phyloP scores from a whole-genome alignment of 2,797 vertebrate species.

The Fringilla coelebs region DNA sequence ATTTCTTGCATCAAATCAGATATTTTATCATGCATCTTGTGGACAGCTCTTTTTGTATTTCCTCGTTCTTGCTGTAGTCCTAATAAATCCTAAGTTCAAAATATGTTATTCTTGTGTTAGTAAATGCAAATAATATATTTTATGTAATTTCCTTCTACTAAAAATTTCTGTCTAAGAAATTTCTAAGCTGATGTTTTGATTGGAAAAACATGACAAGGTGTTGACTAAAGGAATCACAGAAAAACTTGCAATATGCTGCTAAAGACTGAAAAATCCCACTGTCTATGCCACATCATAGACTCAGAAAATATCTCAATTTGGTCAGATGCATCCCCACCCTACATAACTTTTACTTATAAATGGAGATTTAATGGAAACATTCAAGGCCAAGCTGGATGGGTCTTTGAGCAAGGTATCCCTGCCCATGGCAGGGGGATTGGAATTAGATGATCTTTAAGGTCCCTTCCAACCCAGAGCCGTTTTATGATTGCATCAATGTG shows the following conservation, averaged over 20 bases:
- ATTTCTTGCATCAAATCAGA: neutral
- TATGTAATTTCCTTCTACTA: neutral
- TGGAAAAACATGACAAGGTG: neutral
- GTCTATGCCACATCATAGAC: neutral
- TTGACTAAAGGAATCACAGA: neutral
- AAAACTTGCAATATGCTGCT: neutral
- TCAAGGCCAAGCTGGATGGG: neutral
- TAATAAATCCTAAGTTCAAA: neutral
- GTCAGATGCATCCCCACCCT: neutral
- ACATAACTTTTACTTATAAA: neutral
- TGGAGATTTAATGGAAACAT: neutral
- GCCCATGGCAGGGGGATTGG: neutral
- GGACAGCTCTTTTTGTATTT: neutral
- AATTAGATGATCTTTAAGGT: neutral
- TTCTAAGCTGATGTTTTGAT: neutral
- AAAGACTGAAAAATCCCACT: neutral
- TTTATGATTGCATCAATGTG: neutral
- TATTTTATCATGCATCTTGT: neutral
- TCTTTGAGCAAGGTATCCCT: neutral
- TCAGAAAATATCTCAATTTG: fast-evolving
- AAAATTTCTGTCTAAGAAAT: neutral
- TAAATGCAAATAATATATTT: neutral
- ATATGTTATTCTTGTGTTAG: neutral
- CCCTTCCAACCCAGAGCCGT: neutral
- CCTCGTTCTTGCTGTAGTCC: neutral